Evolutionary conservation across 2,888 invertebrate species (phyloP), one percentile per base, ranked within the genome.

Genomic region (Meiosimyza decipiens): DNA sequence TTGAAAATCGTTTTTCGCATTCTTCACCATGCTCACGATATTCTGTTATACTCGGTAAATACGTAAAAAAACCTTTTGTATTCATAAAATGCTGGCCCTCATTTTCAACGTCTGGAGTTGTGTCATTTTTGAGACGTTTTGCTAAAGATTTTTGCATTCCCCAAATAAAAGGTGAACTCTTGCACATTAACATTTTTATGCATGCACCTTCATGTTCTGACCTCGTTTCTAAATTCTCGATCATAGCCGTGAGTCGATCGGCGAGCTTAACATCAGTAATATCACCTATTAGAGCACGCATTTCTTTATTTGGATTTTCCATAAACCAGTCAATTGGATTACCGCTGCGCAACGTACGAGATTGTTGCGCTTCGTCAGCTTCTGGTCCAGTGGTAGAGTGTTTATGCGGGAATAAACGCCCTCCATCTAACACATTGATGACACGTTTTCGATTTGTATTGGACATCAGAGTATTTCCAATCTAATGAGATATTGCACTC

Each of bases 161-260:
- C 87, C 90, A 89, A 74, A 95, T 91, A 74, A 94, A 91, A 0
- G 95, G 95, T 0, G 92, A 90, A 75, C 90, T 90, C 87, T 95
- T 95, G 83, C 95, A 95, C 74, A 95, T 87, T 50, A 95, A 85
- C 49, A 94, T 87, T 80, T 91, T 90, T 3, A 94, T 88, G 79
- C 94, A 95, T 67, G 91, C 91, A 0, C 90, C 91, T 78, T 93
- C 91, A 73, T 90, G 88, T 16, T 88, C 88, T 6, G 89, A 86
- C 0, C 88, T 84, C 5, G 74, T 52, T 28, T 89, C 89, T 79
- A 89, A 84, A 77, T 89, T 87, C 80, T 89, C 87, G 65, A 93
- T 88, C 75, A 90, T 85, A 12, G 91, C 88, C 66, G 92, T 90
- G 50, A 94, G 85, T 33, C 89, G 87, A 40, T 91, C 89, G 0